These are phyloP conservation scores for Panulirus ornatus DNA, from an alignment of 1,140 invertebrate genomes.

Conservation along the genomic window DNA sequence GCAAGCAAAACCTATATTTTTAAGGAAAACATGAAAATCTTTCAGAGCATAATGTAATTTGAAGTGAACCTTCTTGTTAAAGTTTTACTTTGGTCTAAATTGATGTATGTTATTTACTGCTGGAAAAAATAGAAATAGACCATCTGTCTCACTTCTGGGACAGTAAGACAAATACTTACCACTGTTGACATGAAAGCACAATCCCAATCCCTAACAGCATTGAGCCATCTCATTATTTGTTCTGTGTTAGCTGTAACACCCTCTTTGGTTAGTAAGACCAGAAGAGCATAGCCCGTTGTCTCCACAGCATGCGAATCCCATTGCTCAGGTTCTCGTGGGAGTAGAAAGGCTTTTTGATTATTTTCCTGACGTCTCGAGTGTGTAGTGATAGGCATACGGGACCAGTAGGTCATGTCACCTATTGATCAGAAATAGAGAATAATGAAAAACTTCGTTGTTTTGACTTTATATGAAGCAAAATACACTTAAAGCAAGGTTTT, in stretches of 20 bases:
- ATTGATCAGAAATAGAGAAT: neutral
- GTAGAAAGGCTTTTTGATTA: slow-evolving; percentile 79
- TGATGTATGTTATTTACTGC: too few relatives aligned
- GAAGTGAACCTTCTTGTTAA: too few relatives aligned
- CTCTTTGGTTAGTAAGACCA: slow-evolving; percentile 79
- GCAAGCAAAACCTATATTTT: too few relatives aligned
- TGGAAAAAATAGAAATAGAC: too few relatives aligned
- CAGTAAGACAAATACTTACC: slow-evolving; percentile 76
- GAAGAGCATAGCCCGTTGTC: slow-evolving; percentile 82
- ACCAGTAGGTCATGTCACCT: slow-evolving; percentile 80
- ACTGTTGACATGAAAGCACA: slow-evolving; percentile 81
- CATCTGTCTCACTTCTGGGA: neutral
- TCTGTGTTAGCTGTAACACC: slow-evolving; percentile 77
- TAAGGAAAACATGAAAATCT: too few relatives aligned
- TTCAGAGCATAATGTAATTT: too few relatives aligned
- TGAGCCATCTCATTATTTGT: slow-evolving; percentile 79
- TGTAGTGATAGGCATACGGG: slow-evolving; percentile 76
- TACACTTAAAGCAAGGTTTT: too few relatives aligned
- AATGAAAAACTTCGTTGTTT: neutral
- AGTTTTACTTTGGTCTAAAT: too few relatives aligned
- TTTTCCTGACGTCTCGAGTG: slow-evolving; percentile 79
- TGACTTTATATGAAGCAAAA: neutral
- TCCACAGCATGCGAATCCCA: slow-evolving; percentile 80
- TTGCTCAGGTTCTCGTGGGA: slow-evolving; percentile 78
- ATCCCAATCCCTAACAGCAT: slow-evolving; percentile 80